Evolutionary conservation across 1,140 invertebrate species (phyloP), one percentile per base, ranked within the genome.

Genomic region (Drosophila biarmipes): DNA sequence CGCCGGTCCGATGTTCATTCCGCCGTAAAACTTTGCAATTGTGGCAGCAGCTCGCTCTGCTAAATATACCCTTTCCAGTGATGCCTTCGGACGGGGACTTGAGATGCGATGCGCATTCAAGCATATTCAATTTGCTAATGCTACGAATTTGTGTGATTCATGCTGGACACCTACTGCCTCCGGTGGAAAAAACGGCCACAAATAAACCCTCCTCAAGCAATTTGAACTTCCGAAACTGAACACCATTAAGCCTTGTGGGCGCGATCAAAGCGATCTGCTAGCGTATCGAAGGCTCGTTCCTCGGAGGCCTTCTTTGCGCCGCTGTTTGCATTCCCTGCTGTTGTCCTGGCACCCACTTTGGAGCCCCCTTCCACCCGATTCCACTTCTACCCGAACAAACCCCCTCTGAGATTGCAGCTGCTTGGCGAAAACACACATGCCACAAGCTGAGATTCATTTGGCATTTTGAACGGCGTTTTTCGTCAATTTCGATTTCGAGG

Each of bases 391-490:
- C 6, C 29, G 21, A 35, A 21, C 10, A 58, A 51, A 59, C 19
- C 29, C 37, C 40, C 31, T 14, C 29, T 35, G 38, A 38, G 51
- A 46, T 46, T 68, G 43, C 48, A 21, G 35, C 31, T 49, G n/a
- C 61, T 34, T 19, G 29, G 19, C 21, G 27, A 35, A 48, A 15
- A 31, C 43, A 66, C 58, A 51, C 59, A 64, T 67, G 38, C 66
- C 49, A 71, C 64, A 49, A 71, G 68, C 68, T 71, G 64, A 72
- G 68, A 72, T 72, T 72, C 68, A 72, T 71, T 72, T 72, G 68
- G 68, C 66, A 72, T 71, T 72, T 72, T 68, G 68, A 71, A 51
- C 64, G 68, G 43, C 64, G 68, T 71, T 72, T 72, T 72, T 72
- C 68, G 66, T 72, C 68, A 72, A 71, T 72, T 72, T 58, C 68